These are phyloP conservation scores for Asteroscopus sphinx DNA, from an alignment of 2,888 invertebrate species.

Conservation along the genomic window DNA sequence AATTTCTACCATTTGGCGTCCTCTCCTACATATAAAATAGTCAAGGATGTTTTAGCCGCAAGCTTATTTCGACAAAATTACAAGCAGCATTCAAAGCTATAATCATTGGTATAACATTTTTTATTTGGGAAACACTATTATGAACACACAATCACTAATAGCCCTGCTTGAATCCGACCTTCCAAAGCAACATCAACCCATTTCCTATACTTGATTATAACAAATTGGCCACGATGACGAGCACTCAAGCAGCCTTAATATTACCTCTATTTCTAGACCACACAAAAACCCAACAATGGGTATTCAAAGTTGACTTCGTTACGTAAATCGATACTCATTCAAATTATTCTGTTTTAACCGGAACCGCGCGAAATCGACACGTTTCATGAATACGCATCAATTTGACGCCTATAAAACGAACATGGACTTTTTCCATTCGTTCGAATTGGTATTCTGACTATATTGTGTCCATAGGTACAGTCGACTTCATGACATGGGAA, in stretches of 20 bases:
- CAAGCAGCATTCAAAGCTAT: neutral
- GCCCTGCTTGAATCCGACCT: slow-evolving; percentile 9
- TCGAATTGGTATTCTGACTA: slow-evolving; percentile 18
- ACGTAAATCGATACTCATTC: slow-evolving; percentile 2
- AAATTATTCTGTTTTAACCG: slow-evolving; percentile 9
- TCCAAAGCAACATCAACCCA: slow-evolving; percentile 6
- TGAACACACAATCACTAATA: slow-evolving; percentile 3
- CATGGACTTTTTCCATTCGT: slow-evolving; percentile 7
- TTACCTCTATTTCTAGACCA: neutral
- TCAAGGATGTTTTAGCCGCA: too few relatives aligned
- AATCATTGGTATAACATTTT: neutral
- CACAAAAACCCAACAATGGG: slow-evolving; percentile 2
- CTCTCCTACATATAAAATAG: too few relatives aligned
- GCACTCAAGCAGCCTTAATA: slow-evolving; percentile 18
- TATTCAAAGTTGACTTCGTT: slow-evolving; percentile 16
- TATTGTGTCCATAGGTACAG: neutral
- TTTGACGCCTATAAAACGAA: slow-evolving; percentile 14
- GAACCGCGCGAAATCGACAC: slow-evolving; percentile 3
- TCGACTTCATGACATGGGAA: too few relatives aligned
- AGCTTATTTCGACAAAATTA: too few relatives aligned
- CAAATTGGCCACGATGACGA: slow-evolving; percentile 38
- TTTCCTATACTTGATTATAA: slow-evolving; percentile 26
- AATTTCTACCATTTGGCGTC: too few relatives aligned
- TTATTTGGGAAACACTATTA: slow-evolving; percentile 1
- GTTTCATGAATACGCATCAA: slow-evolving; percentile 18